These are phyloP conservation scores for Thamnophis elegans DNA, from an alignment of 2,797 vertebrate genomes.

Conservation along the genomic window DNA sequence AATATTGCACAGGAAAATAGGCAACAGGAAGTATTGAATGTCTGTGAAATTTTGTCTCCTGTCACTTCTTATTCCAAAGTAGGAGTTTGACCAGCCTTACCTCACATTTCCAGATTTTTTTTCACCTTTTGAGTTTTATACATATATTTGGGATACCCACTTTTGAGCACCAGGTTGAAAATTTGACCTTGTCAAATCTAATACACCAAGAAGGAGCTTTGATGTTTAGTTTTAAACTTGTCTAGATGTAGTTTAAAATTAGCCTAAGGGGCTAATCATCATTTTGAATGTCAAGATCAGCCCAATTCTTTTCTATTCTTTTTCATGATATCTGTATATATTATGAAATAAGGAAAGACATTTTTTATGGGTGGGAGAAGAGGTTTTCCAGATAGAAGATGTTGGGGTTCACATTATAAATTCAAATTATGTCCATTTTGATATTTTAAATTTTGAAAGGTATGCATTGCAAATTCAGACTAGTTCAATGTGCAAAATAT, in stretches of 20 bases:
- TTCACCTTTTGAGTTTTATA: neutral
- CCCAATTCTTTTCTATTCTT: neutral
- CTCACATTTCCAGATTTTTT: neutral
- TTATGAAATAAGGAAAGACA: neutral
- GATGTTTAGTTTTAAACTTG: slow-evolving; percentile 14
- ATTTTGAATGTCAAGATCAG: neutral
- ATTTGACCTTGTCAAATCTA: slow-evolving; percentile 10
- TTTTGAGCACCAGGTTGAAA: slow-evolving; percentile 29
- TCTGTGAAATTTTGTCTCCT: neutral
- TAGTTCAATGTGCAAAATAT: neutral
- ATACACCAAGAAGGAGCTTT: slow-evolving; percentile 29
- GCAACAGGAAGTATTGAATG: no score
- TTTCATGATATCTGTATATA: neutral
- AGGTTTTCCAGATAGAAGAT: neutral
- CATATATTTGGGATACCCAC: slow-evolving; percentile 36
- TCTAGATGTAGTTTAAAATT: neutral
- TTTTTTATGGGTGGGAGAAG: neutral
- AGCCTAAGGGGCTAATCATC: neutral
- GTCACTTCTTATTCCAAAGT: neutral
- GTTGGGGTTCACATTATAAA: neutral
- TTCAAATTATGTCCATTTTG: neutral
- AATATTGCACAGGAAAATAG: neutral
- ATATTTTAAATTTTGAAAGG: neutral
- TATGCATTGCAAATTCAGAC: neutral
- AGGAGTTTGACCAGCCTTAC: neutral